Conservation (phyloP, 1,140 invertebrate species). For the Lycorma delicatula region DNA sequence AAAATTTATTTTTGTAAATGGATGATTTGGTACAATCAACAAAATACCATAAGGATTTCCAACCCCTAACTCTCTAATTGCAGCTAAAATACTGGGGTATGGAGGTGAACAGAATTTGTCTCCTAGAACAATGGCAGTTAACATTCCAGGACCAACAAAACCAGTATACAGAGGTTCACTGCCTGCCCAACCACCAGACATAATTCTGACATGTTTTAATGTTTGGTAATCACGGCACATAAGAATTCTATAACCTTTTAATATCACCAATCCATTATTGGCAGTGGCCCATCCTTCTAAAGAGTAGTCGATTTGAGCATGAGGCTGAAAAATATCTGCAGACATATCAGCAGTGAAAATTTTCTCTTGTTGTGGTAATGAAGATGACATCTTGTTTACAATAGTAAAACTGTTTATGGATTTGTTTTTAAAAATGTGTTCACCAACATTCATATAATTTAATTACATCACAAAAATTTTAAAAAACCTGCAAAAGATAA, state of each 20-base stretch:
- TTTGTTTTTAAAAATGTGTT: no score
- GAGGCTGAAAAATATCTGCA: no score
- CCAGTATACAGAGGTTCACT: neutral
- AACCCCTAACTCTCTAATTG: neutral
- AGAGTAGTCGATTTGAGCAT: neutral
- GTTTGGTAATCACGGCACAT: neutral
- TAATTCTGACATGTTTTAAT: neutral
- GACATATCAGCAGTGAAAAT: no score
- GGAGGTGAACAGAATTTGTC: neutral
- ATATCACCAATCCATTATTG: neutral
- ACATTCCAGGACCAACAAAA: constrained; percentile 1
- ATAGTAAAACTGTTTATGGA: no score
- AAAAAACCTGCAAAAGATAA: no score
- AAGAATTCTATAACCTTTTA: neutral
- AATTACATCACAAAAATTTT: no score
- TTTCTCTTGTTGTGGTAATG: no score
- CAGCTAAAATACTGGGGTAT: neutral
- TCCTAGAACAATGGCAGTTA: neutral
- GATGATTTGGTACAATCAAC: neutral
- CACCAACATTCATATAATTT: no score
- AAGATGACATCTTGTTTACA: no score
- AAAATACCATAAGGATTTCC: neutral
- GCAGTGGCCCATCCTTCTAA: neutral
- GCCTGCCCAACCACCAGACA: neutral
- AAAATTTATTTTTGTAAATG: neutral